A percentile compares a stretch with the other conserved stretches of the same genome.
phyloP scores from a whole-genome alignment of 1,140 invertebrate genomes.

The Bombus superbus region DNA sequence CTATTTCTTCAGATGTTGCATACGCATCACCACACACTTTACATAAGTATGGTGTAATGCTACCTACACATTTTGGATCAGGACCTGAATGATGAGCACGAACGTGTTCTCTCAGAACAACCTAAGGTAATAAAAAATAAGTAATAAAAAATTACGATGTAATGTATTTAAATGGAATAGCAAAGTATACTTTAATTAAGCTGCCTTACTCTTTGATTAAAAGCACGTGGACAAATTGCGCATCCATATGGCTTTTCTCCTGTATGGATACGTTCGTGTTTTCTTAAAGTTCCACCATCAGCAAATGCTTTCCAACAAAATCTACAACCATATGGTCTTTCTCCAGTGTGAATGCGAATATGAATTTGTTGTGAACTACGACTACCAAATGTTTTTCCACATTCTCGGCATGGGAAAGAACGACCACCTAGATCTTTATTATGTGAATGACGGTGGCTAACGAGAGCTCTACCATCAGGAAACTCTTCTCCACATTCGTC shows the following conservation, averaged over 20 bases:
- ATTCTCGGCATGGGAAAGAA: conserved; percentile 92
- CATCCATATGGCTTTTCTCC: conserved; percentile 98
- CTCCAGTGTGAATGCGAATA: conserved; percentile 93
- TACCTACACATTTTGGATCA: conserved; percentile 85
- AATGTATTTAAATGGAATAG: neutral
- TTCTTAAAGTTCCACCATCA: conserved; percentile 97
- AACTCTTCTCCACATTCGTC: conserved; percentile 89
- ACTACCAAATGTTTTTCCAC: conserved; percentile 92
- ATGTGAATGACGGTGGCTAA: conserved; percentile 88
- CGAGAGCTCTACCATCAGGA: conserved; percentile 87
- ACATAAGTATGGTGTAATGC: conserved; percentile 86
- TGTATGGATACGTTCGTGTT: conserved; percentile 99
- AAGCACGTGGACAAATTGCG: conserved; percentile 94
- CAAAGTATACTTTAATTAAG: neutral
- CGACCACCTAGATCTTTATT: conserved; percentile 85
- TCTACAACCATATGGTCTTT: conserved; percentile 94
- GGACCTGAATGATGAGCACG: conserved; percentile 91
- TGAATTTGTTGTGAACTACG: conserved; percentile 97
- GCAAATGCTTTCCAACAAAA: conserved; percentile 99
- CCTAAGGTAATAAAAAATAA: conserved; percentile 73
- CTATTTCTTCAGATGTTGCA: conserved; percentile 88
- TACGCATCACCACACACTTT: conserved; percentile 89
- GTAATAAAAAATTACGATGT: neutral
- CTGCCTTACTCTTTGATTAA: conserved; percentile 88
- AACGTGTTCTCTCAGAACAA: conserved; percentile 91